Evolutionary conservation across 2,797 vertebrate species (phyloP).

Genomic region (Phaenicophaeus curvirostris): DNA sequence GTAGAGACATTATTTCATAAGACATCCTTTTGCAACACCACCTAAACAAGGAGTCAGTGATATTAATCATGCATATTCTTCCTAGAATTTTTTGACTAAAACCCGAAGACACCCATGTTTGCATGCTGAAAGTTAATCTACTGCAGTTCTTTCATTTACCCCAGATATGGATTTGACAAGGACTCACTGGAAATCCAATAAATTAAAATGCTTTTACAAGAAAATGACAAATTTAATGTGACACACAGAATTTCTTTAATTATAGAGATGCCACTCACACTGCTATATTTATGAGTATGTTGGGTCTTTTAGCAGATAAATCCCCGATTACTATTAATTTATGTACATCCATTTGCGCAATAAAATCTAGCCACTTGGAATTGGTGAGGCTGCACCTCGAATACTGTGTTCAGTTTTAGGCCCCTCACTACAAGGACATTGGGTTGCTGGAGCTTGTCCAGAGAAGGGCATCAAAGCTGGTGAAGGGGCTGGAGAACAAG

Average conservation of each 20-base stretch:
- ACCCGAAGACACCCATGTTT: constrained; percentile 30
- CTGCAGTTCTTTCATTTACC: constrained; percentile 51
- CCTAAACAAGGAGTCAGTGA: constrained; percentile 27
- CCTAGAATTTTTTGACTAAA: constrained; percentile 31
- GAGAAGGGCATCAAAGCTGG: no score
- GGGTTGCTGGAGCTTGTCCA: no score
- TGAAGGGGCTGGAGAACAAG: no score
- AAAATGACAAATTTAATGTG: constrained; percentile 66
- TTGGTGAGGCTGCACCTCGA: no score
- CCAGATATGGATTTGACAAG: constrained; percentile 62
- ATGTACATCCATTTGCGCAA: not conserved
- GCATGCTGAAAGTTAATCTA: constrained; percentile 26
- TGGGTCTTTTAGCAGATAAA: constrained; percentile 46
- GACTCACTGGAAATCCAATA: constrained; percentile 52
- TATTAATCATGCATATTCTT: constrained; percentile 34
- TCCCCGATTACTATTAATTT: constrained; percentile 42
- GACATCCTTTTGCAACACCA: not conserved
- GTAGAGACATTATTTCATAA: constrained; percentile 10
- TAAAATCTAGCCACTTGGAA: not conserved
- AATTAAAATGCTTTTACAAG: constrained; percentile 69
- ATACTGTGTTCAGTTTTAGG: no score
- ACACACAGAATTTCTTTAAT: constrained; percentile 62
- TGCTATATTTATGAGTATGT: constrained; percentile 46
- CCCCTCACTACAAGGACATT: no score
- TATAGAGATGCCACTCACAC: constrained; percentile 47